Evolutionary conservation across 2,113 vertebrate species (phyloP).

Genomic region (Lampris incognitus): DNA sequence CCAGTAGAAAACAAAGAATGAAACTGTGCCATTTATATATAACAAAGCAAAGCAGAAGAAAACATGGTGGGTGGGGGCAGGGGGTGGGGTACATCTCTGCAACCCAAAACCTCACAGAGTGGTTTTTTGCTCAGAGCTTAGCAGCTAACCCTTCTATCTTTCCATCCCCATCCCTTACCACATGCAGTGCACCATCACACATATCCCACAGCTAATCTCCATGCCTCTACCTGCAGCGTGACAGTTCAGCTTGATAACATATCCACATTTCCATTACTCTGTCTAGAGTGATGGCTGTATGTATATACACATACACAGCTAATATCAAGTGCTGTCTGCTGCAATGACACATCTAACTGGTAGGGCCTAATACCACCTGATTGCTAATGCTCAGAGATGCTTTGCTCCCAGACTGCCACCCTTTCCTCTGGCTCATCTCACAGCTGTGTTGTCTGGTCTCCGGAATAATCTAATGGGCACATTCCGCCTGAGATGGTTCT

Average conservation of each 20-base stretch:
- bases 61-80: neutral
- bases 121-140: conserved; percentile 10
- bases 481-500: conserved; percentile 64
- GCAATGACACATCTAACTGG: conserved; percentile 62
- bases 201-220: conserved; percentile 68
- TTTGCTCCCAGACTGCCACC: conserved; percentile 65
- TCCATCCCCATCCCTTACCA: conserved; percentile 34
- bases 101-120: conserved; percentile 47
- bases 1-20: conserved; percentile 50
- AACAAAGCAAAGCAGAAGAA: conserved; percentile 58
- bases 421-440: conserved; percentile 48
- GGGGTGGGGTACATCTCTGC: conserved; percentile 40
- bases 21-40: conserved; percentile 32
- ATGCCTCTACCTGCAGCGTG: conserved; percentile 59
- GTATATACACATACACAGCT: conserved; percentile 71
- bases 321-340: conserved; percentile 58
- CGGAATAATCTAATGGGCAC: conserved; percentile 76
- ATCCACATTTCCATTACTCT: conserved; percentile 75
- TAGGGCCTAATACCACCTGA: conserved; percentile 72
- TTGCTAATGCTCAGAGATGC: conserved; percentile 65
- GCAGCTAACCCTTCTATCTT: conserved; percentile 40
- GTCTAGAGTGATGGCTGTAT: conserved; percentile 73
- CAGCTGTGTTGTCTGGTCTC: conserved; percentile 62
- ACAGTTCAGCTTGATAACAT: conserved; percentile 78
- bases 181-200: conserved; percentile 61